A percentile compares a stretch with the other conserved stretches of the same genome.
Evolutionary conservation across 2,888 invertebrate genomes (phyloP).

Genomic region (Acanthopleura granulata): DNA sequence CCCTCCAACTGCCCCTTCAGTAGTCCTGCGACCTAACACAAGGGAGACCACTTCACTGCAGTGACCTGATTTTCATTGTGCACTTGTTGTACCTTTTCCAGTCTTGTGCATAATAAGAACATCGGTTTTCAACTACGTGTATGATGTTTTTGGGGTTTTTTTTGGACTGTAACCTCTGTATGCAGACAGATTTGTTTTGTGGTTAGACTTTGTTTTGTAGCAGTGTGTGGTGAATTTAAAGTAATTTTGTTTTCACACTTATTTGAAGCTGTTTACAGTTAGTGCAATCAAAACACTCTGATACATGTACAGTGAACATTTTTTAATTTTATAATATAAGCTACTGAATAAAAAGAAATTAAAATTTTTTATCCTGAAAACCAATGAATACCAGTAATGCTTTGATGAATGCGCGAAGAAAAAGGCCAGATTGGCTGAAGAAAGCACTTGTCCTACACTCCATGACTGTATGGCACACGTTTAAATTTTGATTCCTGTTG

Average conservation of each 20-base stretch:
- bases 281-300: slow-evolving; percentile 7
- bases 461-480: slow-evolving; percentile 12
- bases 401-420: background rate
- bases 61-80: no score
- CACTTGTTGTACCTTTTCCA: no score
- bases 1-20: background rate
- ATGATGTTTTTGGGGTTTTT: no score
- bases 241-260: background rate
- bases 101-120: no score
- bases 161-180: background rate
- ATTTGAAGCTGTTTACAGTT: background rate
- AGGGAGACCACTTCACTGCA: no score
- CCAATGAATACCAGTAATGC: no score
- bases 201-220: background rate
- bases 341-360: no score
- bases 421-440: background rate
- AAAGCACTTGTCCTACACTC: background rate
- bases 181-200: background rate
- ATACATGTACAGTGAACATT: background rate
- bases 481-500: slow-evolving; percentile 17
- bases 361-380: no score
- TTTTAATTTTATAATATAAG: background rate
- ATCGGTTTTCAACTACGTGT: no score
- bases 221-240: background rate
- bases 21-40: background rate